phyloP scores from a whole-genome alignment of 2,797 vertebrate genomes.

The Lithobates pipiens region DNA sequence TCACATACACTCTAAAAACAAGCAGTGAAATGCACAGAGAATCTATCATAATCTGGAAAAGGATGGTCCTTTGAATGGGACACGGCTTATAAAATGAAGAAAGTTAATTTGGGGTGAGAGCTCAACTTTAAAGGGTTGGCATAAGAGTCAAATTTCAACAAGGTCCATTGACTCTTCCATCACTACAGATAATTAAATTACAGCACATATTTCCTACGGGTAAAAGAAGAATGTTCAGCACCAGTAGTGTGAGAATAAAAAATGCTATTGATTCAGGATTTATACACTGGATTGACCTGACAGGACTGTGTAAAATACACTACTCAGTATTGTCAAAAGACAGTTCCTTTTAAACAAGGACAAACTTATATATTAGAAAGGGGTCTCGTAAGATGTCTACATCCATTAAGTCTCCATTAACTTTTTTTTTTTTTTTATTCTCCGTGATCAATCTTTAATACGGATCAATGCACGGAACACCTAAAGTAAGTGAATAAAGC shows the following conservation, averaged over 20 bases:
- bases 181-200: conserved; percentile 89
- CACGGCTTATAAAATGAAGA: background rate
- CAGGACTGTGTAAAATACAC: conserved; percentile 56
- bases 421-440: background rate
- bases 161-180: conserved; percentile 83
- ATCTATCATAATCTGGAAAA: background rate
- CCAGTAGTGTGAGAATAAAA: conserved; percentile 79
- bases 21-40: no score
- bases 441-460: background rate
- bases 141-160: conserved; percentile 76
- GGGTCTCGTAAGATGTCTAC: conserved; percentile 16
- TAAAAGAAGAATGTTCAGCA: conserved; percentile 76
- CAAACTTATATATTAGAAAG: conserved; percentile 50
- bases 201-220: conserved; percentile 87
- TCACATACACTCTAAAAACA: no score
- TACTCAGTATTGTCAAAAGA: conserved; percentile 57
- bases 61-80: background rate
- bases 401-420: conserved; percentile 26
- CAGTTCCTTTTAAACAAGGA: conserved; percentile 55
- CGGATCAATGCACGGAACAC: background rate
- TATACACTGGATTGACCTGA: conserved; percentile 68
- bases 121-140: conserved; percentile 51
- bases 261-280: conserved; percentile 83
- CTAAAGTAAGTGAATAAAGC: background rate
- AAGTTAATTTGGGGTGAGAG: conserved; percentile 49